A percentile compares a stretch with the other conserved stretches of the same genome.
Evolutionary conservation across 2,113 vertebrate genomes (phyloP).

Genomic region (Aegithalos caudatus): DNA sequence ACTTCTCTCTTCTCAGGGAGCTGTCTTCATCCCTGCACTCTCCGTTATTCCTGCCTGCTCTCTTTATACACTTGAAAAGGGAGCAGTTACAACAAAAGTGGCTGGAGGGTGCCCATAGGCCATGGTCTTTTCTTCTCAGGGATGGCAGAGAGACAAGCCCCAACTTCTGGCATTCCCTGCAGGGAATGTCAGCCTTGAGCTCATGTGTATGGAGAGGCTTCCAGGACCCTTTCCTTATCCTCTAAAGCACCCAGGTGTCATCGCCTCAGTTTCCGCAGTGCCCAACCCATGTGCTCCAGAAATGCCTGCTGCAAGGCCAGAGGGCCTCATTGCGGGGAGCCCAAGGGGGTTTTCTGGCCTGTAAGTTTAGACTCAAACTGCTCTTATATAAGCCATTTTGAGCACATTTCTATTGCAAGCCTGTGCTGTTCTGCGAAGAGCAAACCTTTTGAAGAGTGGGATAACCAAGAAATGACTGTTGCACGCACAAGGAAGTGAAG

Average conservation of each 20-base stretch:
- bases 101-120: background rate
- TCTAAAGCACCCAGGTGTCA: background rate
- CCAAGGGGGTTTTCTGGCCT: background rate
- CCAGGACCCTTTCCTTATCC: background rate
- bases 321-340: background rate
- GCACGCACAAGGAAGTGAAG: background rate
- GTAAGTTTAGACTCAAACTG: background rate
- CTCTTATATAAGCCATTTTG: background rate
- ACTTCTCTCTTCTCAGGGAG: background rate
- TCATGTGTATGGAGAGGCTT: background rate
- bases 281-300: background rate
- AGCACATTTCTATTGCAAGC: background rate
- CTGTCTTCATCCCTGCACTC: background rate
- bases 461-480: background rate
- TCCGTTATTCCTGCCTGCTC: background rate
- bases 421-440: background rate
- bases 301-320: background rate
- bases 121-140: background rate
- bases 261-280: background rate
- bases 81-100: background rate
- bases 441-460: background rate
- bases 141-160: background rate
- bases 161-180: background rate
- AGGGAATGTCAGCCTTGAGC: background rate
- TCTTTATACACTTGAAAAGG: background rate